phyloP scores from a whole-genome alignment of 2,113 vertebrate species.

The Sialia sialis region DNA sequence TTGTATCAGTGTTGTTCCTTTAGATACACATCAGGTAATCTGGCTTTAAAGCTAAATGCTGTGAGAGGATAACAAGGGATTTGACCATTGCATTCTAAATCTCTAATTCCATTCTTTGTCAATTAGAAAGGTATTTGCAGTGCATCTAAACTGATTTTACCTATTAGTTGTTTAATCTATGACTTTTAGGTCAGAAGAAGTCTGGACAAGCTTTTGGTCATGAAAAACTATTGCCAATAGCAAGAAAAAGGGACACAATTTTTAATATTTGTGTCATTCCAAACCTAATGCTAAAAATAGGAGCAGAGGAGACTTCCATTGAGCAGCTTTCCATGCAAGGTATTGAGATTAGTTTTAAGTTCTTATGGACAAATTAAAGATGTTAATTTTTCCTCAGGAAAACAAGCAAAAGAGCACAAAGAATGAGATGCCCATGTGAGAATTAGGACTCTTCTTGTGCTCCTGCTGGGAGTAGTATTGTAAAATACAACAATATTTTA shows the following conservation, averaged over 20 bases:
- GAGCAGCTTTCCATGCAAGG: neutral
- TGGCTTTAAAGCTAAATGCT: neutral
- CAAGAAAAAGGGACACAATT: neutral
- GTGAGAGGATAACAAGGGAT: neutral
- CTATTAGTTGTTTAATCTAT: neutral
- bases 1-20: neutral
- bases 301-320: rapidly evolving
- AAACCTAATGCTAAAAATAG: neutral
- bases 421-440: neutral
- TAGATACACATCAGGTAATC: neutral
- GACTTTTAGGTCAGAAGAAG: neutral
- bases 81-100: neutral
- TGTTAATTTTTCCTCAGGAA: neutral
- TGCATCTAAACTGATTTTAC: neutral
- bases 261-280: neutral
- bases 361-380: neutral
- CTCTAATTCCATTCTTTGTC: neutral
- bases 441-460: neutral
- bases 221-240: neutral
- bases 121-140: neutral
- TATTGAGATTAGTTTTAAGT: neutral
- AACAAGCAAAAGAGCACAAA: neutral
- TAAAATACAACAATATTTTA: neutral
- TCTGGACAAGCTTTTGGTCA: neutral
- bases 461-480: neutral